Evolutionary conservation across 2,797 vertebrate genomes (phyloP).

Genomic region (Acipenser oxyrinchus): DNA sequence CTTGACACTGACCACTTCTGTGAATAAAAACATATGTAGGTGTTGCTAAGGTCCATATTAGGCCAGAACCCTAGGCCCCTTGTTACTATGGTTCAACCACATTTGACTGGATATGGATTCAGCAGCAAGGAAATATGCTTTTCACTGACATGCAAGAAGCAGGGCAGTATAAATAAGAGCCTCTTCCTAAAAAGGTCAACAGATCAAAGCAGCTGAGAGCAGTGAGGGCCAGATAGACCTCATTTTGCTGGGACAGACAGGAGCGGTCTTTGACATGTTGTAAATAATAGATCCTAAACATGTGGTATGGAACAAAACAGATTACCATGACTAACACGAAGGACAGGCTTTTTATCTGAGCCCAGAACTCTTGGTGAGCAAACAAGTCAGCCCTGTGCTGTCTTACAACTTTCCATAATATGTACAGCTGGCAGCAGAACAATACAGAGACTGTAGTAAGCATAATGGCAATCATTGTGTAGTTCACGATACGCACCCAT

Average conservation of each 20-base stretch:
- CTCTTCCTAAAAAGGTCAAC: conserved; percentile 67
- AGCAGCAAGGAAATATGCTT: not conserved
- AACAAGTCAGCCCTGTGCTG: conserved; percentile 45
- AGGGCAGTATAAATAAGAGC: conserved; percentile 28
- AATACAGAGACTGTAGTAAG: conserved; percentile 43
- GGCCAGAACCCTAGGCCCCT: too few relatives aligned
- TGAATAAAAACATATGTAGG: too few relatives aligned
- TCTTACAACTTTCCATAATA: conserved; percentile 47
- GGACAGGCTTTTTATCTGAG: conserved; percentile 74
- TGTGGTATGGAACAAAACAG: conserved; percentile 79
- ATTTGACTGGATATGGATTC: not conserved
- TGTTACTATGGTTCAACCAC: too few relatives aligned
- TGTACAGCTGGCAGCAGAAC: conserved; percentile 56
- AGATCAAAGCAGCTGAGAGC: conserved; percentile 79
- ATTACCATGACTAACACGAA: conserved; percentile 75
- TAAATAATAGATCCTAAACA: conserved; percentile 73
- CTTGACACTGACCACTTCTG: too few relatives aligned
- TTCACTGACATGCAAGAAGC: not conserved
- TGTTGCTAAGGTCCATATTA: too few relatives aligned
- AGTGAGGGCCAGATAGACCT: conserved; percentile 77
- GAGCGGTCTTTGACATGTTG: accelerated
- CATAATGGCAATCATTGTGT: conserved; percentile 43
- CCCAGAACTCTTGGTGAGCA: conserved; percentile 77
- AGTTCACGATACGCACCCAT: conserved; percentile 51
- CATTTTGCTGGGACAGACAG: conserved; percentile 52